Evolutionary conservation across 2,888 invertebrate genomes (phyloP), one percentile per base, ranked within the genome.

Genomic region (Campoletis raptor): DNA sequence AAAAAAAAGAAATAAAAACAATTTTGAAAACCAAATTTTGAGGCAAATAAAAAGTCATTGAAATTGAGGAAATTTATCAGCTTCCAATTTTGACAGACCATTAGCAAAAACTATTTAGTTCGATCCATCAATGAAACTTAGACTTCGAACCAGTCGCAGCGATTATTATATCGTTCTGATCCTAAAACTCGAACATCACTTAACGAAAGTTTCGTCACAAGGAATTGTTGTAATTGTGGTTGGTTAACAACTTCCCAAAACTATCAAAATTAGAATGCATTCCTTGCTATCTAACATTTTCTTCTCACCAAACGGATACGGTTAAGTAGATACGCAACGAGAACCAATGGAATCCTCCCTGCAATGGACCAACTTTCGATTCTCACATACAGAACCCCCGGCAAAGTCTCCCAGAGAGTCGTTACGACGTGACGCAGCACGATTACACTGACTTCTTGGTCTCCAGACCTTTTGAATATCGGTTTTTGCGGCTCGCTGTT

Each of bases 341-440:
- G n/a, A 30, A 61, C 57, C 48, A 48, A 79, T 76, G 42, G 66
- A 76, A 83, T 81, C 57, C 37, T 70, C 24, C 48, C 73, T 3
- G 30, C 40, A 69, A 79, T 61, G 57, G 73, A 61, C 76, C 48
- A 87, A 87, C 82, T 85, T 85, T 85, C 85, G 76, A 69, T 69
- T 45, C 40, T 77, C 37, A 12, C 21, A 36, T 45, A 21, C 72
- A 73, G 21, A 40, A 81, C 54, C 24, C 9, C 40, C 42, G 64
- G 69, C 74, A 72, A 82, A 87, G 86, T 87, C 82, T 82, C 82
- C 8, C 78, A 30, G 74, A 74, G 76, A 77, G 79, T 87, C 84
- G 87, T 81, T 77, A 72, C 81, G 76, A 85, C 82, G 87, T 85
- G 87, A 87, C 84, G 82, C 86, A 82, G 81, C 84, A 64, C 84